A percentile compares a stretch with the other conserved stretches of the same genome.
Evolutionary conservation across 1,140 invertebrate genomes (phyloP).

Genomic region (Cotesia typhae): DNA sequence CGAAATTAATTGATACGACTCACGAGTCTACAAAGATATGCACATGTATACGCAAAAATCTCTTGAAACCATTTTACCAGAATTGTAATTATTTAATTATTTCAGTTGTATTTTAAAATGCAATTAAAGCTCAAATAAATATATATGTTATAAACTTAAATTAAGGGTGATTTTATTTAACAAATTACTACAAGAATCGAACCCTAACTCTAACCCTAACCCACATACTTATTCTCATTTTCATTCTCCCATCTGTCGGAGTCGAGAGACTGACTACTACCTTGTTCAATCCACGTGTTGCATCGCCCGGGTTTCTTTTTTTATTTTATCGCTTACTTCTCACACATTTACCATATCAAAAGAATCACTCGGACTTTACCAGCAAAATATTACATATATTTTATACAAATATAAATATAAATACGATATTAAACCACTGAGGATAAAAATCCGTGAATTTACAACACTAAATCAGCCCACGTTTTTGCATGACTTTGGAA

Average conservation of each 20-base stretch:
- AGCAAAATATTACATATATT: neutral
- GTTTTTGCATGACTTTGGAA: conserved; percentile 23
- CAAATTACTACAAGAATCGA: too few species aligned
- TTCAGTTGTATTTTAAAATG: conserved; percentile 69
- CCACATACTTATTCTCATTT: too few species aligned
- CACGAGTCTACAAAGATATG: conserved; percentile 61
- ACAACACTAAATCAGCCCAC: conserved; percentile 27
- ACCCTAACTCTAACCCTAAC: too few species aligned
- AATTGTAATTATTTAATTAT: conserved; percentile 69
- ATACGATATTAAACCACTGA: conserved; percentile 1
- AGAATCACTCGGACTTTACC: neutral
- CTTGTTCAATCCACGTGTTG: conserved; percentile 14
- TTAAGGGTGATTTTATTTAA: conserved; percentile 9
- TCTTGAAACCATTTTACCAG: conserved; percentile 68
- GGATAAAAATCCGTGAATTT: conserved; percentile 27
- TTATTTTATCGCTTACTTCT: too few species aligned
- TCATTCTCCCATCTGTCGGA: too few species aligned
- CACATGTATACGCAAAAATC: conserved; percentile 66
- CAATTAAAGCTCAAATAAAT: conserved; percentile 70
- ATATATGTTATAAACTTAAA: conserved; percentile 67
- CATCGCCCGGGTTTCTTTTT: neutral
- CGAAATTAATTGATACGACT: too few species aligned
- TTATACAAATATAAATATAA: neutral
- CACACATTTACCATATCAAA: conserved; percentile 13
- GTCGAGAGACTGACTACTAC: neutral